Evolutionary conservation across 2,113 vertebrate species (phyloP).

Genomic region (Oryzias curvinotus): DNA sequence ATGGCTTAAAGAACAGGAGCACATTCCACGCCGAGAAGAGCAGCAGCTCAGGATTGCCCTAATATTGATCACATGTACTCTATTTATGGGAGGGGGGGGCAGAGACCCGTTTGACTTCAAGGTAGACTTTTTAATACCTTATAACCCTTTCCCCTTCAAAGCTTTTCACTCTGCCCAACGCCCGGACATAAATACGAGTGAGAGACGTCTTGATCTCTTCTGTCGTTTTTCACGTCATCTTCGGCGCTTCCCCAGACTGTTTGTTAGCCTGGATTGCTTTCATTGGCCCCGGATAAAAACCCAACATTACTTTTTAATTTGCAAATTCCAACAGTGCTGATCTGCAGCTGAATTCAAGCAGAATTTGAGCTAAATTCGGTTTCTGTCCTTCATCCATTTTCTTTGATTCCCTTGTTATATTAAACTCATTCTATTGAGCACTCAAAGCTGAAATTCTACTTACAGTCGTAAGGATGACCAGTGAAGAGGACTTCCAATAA

Average conservation of each 20-base stretch:
- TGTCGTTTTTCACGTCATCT: slow-evolving; percentile 17
- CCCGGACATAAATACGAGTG: slow-evolving; percentile 25
- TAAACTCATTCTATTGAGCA: too few species aligned
- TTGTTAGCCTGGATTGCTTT: slow-evolving; percentile 20
- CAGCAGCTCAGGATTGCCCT: slow-evolving; percentile 20
- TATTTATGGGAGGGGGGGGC: slow-evolving; percentile 15
- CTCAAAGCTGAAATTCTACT: too few species aligned
- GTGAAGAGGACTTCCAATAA: too few species aligned
- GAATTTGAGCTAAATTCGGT: too few species aligned
- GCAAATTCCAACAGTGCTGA: not conserved
- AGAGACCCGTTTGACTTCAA: not conserved
- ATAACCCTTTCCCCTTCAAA: slow-evolving; percentile 4
- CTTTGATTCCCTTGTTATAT: too few species aligned
- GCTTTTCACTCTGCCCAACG: slow-evolving; percentile 10
- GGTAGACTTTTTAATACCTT: slow-evolving; percentile 4
- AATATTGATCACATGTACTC: slow-evolving; percentile 42
- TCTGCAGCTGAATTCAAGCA: too few species aligned
- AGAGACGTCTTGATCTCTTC: slow-evolving; percentile 16
- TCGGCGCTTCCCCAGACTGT: slow-evolving; percentile 11
- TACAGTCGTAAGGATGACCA: too few species aligned
- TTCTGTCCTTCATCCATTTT: too few species aligned
- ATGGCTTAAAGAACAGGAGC: slow-evolving; percentile 45
- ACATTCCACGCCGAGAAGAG: slow-evolving; percentile 50
- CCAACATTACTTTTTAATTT: slow-evolving; percentile 22
- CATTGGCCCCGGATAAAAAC: slow-evolving; percentile 13